phyloP scores from a whole-genome alignment of 2,113 vertebrate genomes.

The Proteles cristata region DNA sequence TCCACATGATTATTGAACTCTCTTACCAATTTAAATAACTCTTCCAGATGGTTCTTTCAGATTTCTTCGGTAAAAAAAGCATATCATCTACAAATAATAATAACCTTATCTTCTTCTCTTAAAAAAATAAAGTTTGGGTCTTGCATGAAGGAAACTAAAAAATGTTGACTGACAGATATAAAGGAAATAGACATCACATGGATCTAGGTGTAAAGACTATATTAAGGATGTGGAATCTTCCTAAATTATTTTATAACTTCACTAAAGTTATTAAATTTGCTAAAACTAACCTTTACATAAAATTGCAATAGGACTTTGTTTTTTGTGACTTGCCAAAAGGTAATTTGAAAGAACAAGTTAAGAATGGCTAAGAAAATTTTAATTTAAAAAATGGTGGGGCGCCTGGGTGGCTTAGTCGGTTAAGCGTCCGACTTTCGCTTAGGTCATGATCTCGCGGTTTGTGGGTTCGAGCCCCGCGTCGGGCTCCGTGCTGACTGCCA shows the following conservation, averaged over 20 bases:
- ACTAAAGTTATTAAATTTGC: constrained; percentile 32
- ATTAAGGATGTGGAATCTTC: neutral
- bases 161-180: neutral
- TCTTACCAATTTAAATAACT: neutral
- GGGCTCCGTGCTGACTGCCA: no score
- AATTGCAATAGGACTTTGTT: neutral
- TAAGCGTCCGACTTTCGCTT: no score
- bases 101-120: neutral
- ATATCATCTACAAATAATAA: neutral
- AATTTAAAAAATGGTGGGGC: neutral
- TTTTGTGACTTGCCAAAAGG: neutral
- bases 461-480: no score
- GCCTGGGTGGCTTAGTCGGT: no score
- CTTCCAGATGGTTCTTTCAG: neutral
- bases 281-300: constrained; percentile 36
- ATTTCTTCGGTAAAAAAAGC: neutral
- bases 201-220: neutral
- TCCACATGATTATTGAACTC: neutral
- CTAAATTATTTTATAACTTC: constrained; percentile 38
- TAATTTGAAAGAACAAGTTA: constrained; percentile 41
- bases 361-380: constrained; percentile 33
- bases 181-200: neutral
- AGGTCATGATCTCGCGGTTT: no score
- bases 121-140: neutral
- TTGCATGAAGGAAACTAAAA: neutral